Conservation (phyloP, 1,140 invertebrate genomes). For the Pseudomyrmex dendroicus region DNA sequence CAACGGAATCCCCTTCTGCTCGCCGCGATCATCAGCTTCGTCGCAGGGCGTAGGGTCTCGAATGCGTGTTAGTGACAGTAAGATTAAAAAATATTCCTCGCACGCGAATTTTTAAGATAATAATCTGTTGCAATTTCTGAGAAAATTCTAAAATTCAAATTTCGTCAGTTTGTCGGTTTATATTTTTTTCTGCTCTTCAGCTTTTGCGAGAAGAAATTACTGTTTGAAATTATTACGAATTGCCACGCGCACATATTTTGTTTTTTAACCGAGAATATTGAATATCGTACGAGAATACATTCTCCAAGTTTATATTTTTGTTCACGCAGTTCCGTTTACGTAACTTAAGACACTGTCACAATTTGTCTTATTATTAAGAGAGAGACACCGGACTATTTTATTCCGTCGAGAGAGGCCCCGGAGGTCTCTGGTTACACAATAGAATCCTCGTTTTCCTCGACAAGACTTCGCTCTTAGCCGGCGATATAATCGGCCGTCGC, state of each 20-base stretch:
- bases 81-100: neutral
- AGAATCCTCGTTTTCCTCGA: conserved; percentile 14
- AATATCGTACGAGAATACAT: too few relatives aligned
- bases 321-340: neutral
- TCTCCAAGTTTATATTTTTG: too few relatives aligned
- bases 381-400: conserved; percentile 11
- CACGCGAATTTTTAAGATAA: neutral
- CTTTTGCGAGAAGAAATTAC: too few relatives aligned
- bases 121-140: neutral
- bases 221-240: too few relatives aligned
- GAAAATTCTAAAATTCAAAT: too few relatives aligned
- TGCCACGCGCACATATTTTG: too few relatives aligned
- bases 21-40: neutral
- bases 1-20: conserved; percentile 60
- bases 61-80: neutral
- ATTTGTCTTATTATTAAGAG: conserved; percentile 10
- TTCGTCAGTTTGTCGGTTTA: neutral
- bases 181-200: neutral
- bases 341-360: neutral
- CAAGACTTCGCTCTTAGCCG: conserved; percentile 38
- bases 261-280: too few relatives aligned
- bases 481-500: conserved; percentile 17
- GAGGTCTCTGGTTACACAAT: conserved; percentile 43
- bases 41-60: conserved; percentile 9
- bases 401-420: neutral